Percentiles rank a stretch among this genome's conserved stretches.
Evolutionary conservation across 2,113 vertebrate genomes (phyloP).

Genomic region (cattle (Bos taurus)): DNA sequence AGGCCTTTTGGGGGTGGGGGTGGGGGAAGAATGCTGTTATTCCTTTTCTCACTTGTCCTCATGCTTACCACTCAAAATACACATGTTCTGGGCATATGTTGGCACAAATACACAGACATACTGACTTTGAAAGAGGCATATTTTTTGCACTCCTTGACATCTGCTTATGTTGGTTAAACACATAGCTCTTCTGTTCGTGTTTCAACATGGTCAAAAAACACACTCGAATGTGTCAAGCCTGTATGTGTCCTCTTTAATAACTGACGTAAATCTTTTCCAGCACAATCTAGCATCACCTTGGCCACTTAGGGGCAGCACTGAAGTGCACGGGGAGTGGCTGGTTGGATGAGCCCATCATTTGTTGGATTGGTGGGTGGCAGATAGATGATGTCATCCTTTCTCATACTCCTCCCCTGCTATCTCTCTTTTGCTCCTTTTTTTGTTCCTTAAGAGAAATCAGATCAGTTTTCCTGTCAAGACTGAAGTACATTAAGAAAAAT

Average conservation of each 20-base stretch:
- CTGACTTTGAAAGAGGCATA: constrained; percentile 60
- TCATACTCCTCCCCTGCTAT: fast-evolving
- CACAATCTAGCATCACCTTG: not conserved
- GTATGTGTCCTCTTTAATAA: constrained; percentile 14
- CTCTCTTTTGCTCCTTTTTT: not conserved
- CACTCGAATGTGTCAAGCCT: constrained; percentile 44
- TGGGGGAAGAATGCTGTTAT: not conserved
- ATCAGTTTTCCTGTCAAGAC: not conserved
- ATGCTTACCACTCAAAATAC: constrained; percentile 61
- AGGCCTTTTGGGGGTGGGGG: not conserved
- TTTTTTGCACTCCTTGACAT: constrained; percentile 69
- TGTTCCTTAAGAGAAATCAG: not conserved
- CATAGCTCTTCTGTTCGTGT: constrained; percentile 45
- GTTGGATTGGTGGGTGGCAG: not conserved
- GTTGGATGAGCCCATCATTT: not conserved
- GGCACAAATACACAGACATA: constrained; percentile 49
- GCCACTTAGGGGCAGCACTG: not conserved
- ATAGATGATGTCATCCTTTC: not conserved
- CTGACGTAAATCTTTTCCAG: not conserved
- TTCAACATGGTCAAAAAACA: constrained; percentile 50
- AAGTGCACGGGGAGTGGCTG: not conserved
- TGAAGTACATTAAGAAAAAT: not conserved
- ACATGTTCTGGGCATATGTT: constrained; percentile 63
- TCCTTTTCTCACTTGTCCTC: not conserved
- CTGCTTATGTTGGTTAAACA: constrained; percentile 69